Conservation (phyloP, 2,888 invertebrate species). For the Clitarchus hookeri region DNA sequence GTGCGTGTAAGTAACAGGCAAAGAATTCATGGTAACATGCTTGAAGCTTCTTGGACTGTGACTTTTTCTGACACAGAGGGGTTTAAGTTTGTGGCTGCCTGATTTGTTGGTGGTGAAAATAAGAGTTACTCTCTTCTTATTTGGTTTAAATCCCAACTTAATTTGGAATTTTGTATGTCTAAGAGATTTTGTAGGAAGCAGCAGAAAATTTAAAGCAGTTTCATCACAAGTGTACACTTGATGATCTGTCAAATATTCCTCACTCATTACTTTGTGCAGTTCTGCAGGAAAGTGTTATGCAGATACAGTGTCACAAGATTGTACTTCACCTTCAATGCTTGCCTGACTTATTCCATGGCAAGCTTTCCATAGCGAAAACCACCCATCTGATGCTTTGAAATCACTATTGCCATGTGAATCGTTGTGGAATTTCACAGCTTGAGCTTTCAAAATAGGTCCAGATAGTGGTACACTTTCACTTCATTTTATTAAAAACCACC, state of each 20-base stretch:
- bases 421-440: no score
- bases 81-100: constrained; percentile 1
- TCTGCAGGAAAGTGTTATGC: background rate
- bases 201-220: background rate
- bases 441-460: no score
- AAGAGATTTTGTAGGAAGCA: background rate
- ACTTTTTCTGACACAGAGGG: background rate
- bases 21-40: background rate
- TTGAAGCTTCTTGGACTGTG: background rate
- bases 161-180: background rate
- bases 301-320: background rate
- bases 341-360: no score
- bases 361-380: no score
- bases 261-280: background rate
- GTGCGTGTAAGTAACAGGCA: background rate
- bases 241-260: background rate
- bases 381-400: no score
- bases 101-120: background rate
- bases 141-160: background rate
- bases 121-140: background rate
- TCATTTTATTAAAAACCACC: no score
- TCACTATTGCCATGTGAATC: no score
- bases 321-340: background rate
- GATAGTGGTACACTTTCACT: no score
- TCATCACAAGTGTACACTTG: background rate